Evolutionary conservation across 1,140 invertebrate genomes (phyloP).

Genomic region (Drosophila setifemur): DNA sequence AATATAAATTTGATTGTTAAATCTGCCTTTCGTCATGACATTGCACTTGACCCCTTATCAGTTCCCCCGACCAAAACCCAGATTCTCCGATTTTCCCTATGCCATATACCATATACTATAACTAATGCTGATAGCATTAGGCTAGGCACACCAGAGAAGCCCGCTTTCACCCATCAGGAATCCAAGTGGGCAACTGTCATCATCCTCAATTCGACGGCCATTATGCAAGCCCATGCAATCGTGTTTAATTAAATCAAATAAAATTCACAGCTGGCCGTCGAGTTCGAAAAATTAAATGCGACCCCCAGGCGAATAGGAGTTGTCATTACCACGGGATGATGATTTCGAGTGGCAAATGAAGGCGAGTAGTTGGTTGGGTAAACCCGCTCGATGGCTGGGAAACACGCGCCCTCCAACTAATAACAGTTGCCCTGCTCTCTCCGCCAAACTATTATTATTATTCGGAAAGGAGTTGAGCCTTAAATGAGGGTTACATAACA

Average conservation of each 20-base stretch:
- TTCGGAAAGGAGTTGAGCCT: slow-evolving; percentile 15
- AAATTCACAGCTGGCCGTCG: slow-evolving; percentile 72
- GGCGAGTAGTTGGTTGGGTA: slow-evolving; percentile 8
- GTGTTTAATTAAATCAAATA: slow-evolving; percentile 77
- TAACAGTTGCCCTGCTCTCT: slow-evolving; percentile 61
- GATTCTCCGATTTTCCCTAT: not conserved
- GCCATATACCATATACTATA: not conserved
- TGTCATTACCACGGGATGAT: slow-evolving; percentile 60
- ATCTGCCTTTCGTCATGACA: slow-evolving; percentile 10
- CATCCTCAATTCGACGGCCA: slow-evolving; percentile 46
- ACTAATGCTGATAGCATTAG: slow-evolving; percentile 15
- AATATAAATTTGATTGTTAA: not conserved
- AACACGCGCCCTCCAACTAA: slow-evolving; percentile 67
- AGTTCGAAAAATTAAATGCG: slow-evolving; percentile 53
- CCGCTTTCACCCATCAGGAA: slow-evolving; percentile 17
- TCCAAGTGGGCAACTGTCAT: slow-evolving; percentile 33
- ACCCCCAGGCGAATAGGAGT: slow-evolving; percentile 34
- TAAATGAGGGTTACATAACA: slow-evolving; percentile 67
- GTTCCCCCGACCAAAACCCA: not conserved
- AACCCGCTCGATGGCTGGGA: slow-evolving; percentile 53
- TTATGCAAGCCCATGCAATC: slow-evolving; percentile 45
- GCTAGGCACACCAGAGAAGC: not conserved
- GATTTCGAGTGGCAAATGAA: slow-evolving; percentile 3
- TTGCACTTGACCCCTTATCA: slow-evolving; percentile 40
- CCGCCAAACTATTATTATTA: slow-evolving; percentile 10